Base-by-base conservation (phyloP, 2,888 invertebrate species). In the Argyra leucocephala region DNA sequence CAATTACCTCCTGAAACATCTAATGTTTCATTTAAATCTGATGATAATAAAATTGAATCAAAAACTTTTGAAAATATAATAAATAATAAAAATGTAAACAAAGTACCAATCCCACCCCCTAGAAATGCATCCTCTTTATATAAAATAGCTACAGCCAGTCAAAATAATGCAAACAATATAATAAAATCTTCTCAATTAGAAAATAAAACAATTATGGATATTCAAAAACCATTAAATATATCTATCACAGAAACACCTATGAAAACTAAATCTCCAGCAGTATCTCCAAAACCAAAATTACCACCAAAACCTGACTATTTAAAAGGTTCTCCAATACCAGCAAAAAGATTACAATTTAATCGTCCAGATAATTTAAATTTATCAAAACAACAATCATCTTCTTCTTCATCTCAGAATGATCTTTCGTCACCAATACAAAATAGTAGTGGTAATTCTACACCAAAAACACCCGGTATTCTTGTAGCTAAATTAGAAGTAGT, bases 401-500 rank as follows among this genome's bases (percentile, higher is more conserved):
- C 4, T 72, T 75, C 57, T 73, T 74, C 66, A 71, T 74, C 59
- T 21, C 67, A 65, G 1, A 57, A 59, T 12, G 31, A 60, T 1
- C 63, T 65, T 22, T 22, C 21, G 1, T 24, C 64, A 24, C 62
- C 62, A 22, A 64, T 67, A 7, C 66, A 67, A 22, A 69, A 66
- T 31, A 68, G 68, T 58, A 36, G 63, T 4, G 62, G 69, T 4
- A 65, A 67, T 15, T 73, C 73, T 3, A 24, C 23, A 15, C 59
- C 22, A 23, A 59, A 59, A 23, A 59, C 22, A 23, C 66, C 68
- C 48, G 73, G 73, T 57, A 70, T 75, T 48, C 68, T 77, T 12
- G 74, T 78, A 62, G 78, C 75, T 0, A 76, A 76, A 22, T 71
- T 76, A n/a, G 76, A 76, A 64, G 70, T 78, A 22, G 75, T 77